These are phyloP conservation scores for Marcusenius ussheri DNA, from an alignment of 2,113 vertebrate genomes.

Conservation along the genomic window DNA sequence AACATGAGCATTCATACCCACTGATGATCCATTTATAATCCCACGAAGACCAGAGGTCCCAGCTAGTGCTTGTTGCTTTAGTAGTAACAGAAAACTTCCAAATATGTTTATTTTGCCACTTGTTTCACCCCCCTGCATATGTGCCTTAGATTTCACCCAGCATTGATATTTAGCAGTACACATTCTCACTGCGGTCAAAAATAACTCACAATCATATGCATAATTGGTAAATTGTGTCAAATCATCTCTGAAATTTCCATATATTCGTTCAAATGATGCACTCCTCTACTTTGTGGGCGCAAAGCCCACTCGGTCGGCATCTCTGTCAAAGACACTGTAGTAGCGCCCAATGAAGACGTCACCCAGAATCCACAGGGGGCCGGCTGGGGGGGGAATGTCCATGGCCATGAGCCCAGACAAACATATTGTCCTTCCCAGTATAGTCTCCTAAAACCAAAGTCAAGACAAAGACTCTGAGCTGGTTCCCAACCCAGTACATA, in stretches of 20 bases:
- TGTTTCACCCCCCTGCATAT: background rate
- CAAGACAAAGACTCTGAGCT: background rate
- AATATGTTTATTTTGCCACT: background rate
- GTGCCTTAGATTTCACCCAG: background rate
- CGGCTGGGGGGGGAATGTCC: constrained; percentile 67
- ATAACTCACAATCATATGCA: background rate
- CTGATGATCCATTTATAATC: background rate
- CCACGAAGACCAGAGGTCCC: background rate
- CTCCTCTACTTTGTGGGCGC: constrained; percentile 52
- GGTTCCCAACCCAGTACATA: background rate
- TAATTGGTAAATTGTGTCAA: background rate
- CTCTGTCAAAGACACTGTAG: constrained; percentile 75
- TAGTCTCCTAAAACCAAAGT: constrained; percentile 50
- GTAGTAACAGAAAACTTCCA: background rate
- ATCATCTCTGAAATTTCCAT: background rate
- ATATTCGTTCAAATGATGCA: background rate
- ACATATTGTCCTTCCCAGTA: constrained; percentile 52
- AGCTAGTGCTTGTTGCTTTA: background rate
- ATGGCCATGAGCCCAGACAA: constrained; percentile 74
- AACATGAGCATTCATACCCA: background rate
- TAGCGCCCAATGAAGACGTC: constrained; percentile 75
- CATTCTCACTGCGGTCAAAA: background rate
- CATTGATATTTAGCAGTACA: background rate
- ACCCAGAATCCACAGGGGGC: constrained; percentile 80
- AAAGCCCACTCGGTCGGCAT: constrained; percentile 61